A percentile compares a stretch with the other conserved stretches of the same genome.
Evolutionary conservation across 1,140 invertebrate species (phyloP).

Genomic region (Sarcophaga peregrina): DNA sequence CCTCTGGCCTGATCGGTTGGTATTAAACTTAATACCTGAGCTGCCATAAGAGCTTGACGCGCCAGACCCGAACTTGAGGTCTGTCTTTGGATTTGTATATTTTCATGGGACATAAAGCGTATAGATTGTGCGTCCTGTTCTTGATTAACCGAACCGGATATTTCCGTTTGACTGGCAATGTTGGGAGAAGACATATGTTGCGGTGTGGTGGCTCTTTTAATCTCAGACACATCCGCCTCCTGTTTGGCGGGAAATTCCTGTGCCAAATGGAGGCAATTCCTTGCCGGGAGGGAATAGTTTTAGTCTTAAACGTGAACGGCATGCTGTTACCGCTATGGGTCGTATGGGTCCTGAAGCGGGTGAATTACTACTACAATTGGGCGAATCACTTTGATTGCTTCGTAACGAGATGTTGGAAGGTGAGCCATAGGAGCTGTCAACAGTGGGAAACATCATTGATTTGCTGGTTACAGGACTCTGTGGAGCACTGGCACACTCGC

Average conservation of each 20-base stretch:
- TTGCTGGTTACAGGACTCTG: conserved; percentile 61
- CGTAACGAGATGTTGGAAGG: conserved; percentile 53
- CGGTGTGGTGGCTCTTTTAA: conserved; percentile 58
- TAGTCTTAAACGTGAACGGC: conserved; percentile 60
- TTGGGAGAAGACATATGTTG: conserved; percentile 66
- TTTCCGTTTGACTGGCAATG: conserved; percentile 59
- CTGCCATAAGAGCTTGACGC: conserved; percentile 78
- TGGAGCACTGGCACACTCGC: conserved; percentile 62
- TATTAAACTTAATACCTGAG: conserved; percentile 82
- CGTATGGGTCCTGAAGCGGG: conserved; percentile 53
- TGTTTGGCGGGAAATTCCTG: conserved; percentile 36
- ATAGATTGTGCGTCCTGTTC: conserved; percentile 49
- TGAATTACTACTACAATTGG: neutral
- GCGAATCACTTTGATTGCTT: conserved; percentile 51
- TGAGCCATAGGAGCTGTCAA: conserved; percentile 51
- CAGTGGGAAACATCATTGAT: conserved; percentile 53
- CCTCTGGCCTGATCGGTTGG: conserved; percentile 82
- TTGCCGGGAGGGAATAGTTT: conserved; percentile 63
- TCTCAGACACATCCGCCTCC: conserved; percentile 46
- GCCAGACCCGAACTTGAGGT: conserved; percentile 68
- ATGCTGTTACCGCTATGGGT: conserved; percentile 63
- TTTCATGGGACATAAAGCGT: conserved; percentile 63
- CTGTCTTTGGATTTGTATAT: conserved; percentile 58
- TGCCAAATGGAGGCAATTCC: conserved; percentile 53
- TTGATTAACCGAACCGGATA: conserved; percentile 42